phyloP scores from a whole-genome alignment of 1,140 invertebrate genomes.

The Liolophura sinensis region DNA sequence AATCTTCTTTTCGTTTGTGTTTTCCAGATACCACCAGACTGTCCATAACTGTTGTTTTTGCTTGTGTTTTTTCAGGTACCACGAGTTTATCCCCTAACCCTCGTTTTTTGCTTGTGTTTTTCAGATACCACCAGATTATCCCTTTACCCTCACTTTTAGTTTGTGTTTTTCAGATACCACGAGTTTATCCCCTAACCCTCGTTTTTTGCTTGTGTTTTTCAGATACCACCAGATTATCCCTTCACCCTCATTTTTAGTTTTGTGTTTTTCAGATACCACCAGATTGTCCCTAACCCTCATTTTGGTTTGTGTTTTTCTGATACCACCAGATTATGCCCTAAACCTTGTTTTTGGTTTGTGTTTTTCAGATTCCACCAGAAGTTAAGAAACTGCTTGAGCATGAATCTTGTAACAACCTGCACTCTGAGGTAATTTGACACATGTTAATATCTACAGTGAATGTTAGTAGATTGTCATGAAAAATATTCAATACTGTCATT shows the following conservation, averaged over 20 bases:
- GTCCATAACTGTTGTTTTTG: not conserved
- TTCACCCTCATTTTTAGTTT: no score
- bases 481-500: no score
- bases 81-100: not conserved
- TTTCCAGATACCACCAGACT: not conserved
- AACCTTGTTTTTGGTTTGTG: no score
- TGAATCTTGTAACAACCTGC: conserved; percentile 42
- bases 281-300: no score
- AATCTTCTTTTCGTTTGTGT: not conserved
- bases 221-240: no score
- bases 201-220: conserved; percentile 10
- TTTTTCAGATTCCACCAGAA: conserved; percentile 60
- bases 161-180: conserved; percentile 60
- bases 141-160: not conserved
- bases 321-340: conserved; percentile 57
- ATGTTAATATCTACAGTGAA: no score
- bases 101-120: conserved; percentile 6
- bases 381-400: conserved; percentile 49
- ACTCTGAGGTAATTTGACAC: conserved; percentile 15
- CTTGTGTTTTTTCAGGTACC: conserved; percentile 60
- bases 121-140: conserved; percentile 59
- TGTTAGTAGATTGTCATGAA: no score
- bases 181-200: not conserved
- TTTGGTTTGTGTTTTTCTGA: no score
- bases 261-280: no score